A percentile compares a stretch with the other conserved stretches of the same genome.
Evolutionary conservation across 2,888 invertebrate genomes (phyloP).

Genomic region (Pyrgus malvae): DNA sequence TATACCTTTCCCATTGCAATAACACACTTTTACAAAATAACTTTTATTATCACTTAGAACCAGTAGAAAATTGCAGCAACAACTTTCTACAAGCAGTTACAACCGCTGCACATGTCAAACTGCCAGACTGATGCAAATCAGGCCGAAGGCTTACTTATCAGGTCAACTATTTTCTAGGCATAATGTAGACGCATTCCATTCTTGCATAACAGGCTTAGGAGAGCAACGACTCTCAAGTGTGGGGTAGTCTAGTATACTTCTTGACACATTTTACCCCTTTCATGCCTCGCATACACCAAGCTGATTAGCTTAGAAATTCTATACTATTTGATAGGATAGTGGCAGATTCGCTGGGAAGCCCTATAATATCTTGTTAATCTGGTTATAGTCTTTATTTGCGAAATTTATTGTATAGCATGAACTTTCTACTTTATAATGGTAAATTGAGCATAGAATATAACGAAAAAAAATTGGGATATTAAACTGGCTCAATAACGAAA

Average conservation of each 20-base stretch:
- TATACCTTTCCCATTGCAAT: conserved; percentile 17
- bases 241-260: conserved; percentile 10
- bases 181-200: conserved; percentile 14
- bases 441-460: too few relatives aligned
- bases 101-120: conserved; percentile 5
- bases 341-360: conserved; percentile 1
- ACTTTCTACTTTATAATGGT: neutral
- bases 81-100: neutral
- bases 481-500: too few relatives aligned
- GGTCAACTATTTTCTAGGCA: conserved; percentile 25
- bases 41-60: neutral
- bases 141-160: conserved; percentile 8
- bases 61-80: neutral
- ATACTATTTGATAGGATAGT: conserved; percentile 6
- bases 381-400: neutral
- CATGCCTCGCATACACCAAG: neutral
- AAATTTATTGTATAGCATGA: neutral
- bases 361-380: neutral
- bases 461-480: too few relatives aligned
- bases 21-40: neutral
- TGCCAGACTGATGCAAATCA: conserved; percentile 1
- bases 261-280: conserved; percentile 21
- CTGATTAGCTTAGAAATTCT: conserved; percentile 10
- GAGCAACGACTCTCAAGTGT: conserved; percentile 21
- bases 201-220: conserved; percentile 21